A percentile compares a stretch with the other conserved stretches of the same genome.
phyloP scores from a whole-genome alignment of 1,140 invertebrate genomes.

The Lepidostoma basale region DNA sequence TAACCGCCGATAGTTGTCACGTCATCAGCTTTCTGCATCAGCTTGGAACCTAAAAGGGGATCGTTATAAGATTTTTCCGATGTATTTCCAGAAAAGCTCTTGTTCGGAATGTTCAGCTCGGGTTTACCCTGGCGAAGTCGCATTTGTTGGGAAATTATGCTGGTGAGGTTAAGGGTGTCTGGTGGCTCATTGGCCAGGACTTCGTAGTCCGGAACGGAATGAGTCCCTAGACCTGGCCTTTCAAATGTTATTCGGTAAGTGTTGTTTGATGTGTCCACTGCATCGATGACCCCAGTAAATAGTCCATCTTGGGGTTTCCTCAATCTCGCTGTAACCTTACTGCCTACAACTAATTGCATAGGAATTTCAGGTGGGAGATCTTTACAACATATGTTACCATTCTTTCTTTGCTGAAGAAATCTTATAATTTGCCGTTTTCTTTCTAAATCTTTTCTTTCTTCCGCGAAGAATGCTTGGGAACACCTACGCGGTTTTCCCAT shows the following conservation, averaged over 20 bases:
- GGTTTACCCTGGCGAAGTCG: conserved; percentile 70
- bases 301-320: conserved; percentile 95
- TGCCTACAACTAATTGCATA: conserved; percentile 93
- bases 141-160: conserved; percentile 80
- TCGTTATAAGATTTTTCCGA: conserved; percentile 53
- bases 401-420: conserved; percentile 92
- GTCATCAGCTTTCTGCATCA: conserved; percentile 48
- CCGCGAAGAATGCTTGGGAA: conserved; percentile 93
- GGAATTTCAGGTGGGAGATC: conserved; percentile 97
- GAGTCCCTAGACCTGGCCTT: conserved; percentile 88
- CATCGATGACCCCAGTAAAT: conserved; percentile 95
- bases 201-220: conserved; percentile 96
- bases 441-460: conserved; percentile 90
- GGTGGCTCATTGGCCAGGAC: conserved; percentile 91
- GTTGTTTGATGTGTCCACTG: conserved; percentile 95
- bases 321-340: conserved; percentile 91
- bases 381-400: conserved; percentile 79
- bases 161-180: conserved; percentile 87
- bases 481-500: conserved; percentile 97
- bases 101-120: conserved; percentile 51
- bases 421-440: conserved; percentile 91
- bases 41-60: conserved; percentile 60
- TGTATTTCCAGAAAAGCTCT: conserved; percentile 32
- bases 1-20: conserved; percentile 77
- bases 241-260: conserved; percentile 98